A percentile compares a stretch with the other conserved stretches of the same genome.
These are phyloP conservation scores for Planococcus citri DNA, from an alignment of 1,140 invertebrate genomes.

Conservation along the genomic window DNA sequence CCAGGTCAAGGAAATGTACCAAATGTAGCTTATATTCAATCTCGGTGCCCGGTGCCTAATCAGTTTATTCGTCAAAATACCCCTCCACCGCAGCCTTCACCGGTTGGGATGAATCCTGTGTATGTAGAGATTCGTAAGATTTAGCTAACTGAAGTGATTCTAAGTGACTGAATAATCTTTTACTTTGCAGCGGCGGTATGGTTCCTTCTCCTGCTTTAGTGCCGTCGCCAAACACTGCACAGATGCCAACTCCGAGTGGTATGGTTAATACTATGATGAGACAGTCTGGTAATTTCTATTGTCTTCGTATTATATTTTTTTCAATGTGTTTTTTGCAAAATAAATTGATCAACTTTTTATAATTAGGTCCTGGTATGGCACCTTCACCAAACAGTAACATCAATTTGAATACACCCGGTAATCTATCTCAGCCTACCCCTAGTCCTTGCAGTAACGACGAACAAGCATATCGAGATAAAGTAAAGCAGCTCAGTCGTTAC, in stretches of 20 bases:
- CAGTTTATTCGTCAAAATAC: slow-evolving; percentile 17
- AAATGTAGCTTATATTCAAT: slow-evolving; percentile 1
- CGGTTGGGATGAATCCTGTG: slow-evolving; percentile 9
- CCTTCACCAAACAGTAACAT: slow-evolving; percentile 55
- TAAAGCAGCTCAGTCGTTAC: slow-evolving; percentile 80
- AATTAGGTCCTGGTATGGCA: slow-evolving; percentile 44
- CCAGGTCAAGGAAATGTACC: slow-evolving; percentile 22
- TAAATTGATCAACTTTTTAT: background rate
- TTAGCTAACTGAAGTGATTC: background rate
- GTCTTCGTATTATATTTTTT: slow-evolving; percentile 27
- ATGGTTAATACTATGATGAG: slow-evolving; percentile 36
- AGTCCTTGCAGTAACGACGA: slow-evolving; percentile 63
- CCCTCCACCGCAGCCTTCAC: background rate
- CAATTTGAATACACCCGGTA: slow-evolving; percentile 66
- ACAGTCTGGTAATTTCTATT: slow-evolving; percentile 32
- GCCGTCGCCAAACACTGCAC: slow-evolving; percentile 47
- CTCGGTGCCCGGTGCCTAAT: background rate
- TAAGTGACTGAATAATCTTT: background rate
- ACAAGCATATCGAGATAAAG: slow-evolving; percentile 79
- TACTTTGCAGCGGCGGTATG: slow-evolving; percentile 36
- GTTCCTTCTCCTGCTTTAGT: slow-evolving; percentile 55
- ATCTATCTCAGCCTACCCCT: slow-evolving; percentile 43
- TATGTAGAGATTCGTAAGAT: background rate
- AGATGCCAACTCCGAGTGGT: slow-evolving; percentile 34
- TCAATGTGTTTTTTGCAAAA: background rate